A percentile compares a stretch with the other conserved stretches of the same genome.
Conservation (phyloP, 2,797 vertebrate genomes). For the Echiichthys vipera region DNA sequence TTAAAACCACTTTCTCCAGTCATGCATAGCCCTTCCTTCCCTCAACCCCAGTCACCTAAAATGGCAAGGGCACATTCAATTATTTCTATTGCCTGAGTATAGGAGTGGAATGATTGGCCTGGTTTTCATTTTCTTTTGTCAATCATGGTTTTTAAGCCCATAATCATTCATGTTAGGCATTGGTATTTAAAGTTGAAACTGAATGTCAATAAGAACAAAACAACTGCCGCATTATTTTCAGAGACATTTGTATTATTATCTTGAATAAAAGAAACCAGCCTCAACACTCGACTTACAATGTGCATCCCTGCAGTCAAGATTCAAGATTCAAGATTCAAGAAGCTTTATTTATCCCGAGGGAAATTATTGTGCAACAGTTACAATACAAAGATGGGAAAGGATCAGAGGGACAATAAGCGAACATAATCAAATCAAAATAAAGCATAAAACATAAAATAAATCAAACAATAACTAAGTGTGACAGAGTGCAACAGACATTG, state of each 20-base stretch:
- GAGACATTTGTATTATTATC: not conserved
- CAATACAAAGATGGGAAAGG: too few species aligned
- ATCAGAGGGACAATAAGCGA: too few species aligned
- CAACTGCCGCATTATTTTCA: not conserved
- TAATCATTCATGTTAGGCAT: not conserved
- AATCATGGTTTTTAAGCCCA: constrained; percentile 8
- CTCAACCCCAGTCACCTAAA: not conserved
- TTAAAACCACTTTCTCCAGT: not conserved
- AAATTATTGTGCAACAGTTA: too few species aligned
- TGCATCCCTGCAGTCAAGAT: too few species aligned
- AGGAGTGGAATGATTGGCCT: not conserved
- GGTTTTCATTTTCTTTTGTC: not conserved
- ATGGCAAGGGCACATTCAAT: not conserved
- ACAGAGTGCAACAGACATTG: too few species aligned
- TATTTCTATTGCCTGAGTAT: not conserved
- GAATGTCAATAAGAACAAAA: constrained; percentile 27
- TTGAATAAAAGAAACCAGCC: not conserved
- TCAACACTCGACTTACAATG: not conserved
- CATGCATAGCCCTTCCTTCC: not conserved
- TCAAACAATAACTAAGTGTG: too few species aligned
- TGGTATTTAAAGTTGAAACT: constrained; percentile 7
- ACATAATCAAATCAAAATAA: too few species aligned
- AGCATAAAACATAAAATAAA: too few species aligned
- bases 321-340: too few species aligned
- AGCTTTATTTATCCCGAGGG: too few species aligned